phyloP scores from a whole-genome alignment of 2,113 vertebrate species.

The Cheirogaleus medius region DNA sequence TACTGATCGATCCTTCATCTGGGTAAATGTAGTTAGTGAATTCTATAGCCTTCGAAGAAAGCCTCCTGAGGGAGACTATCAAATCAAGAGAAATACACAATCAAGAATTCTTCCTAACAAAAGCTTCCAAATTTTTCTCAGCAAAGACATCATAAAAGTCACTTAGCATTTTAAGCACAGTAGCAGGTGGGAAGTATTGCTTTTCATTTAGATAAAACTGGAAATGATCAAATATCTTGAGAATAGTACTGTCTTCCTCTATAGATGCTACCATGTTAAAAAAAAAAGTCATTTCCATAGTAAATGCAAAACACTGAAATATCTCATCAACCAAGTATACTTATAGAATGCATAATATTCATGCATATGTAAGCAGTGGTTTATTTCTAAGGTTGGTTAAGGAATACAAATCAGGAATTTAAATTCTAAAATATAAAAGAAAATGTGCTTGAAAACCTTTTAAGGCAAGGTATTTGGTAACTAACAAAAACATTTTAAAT shows the following conservation, averaged over 20 bases:
- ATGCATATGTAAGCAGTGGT: background rate
- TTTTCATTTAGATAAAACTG: slow-evolving; percentile 8
- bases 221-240: background rate
- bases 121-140: background rate
- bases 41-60: background rate
- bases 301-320: slow-evolving; percentile 26
- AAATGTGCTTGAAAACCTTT: slow-evolving; percentile 52
- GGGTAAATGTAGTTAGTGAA: background rate
- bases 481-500: background rate
- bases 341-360: background rate
- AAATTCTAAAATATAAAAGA: slow-evolving; percentile 42
- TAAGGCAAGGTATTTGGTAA: slow-evolving; percentile 40
- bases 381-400: slow-evolving; percentile 39
- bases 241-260: background rate
- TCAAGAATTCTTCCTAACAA: background rate
- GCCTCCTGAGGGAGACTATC: background rate
- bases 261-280: background rate
- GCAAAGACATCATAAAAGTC: background rate
- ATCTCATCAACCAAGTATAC: background rate
- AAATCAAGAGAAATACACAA: background rate
- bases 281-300: background rate
- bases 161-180: background rate
- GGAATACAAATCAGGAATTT: slow-evolving; percentile 43
- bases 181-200: background rate
- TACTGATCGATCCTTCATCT: background rate